Evolutionary conservation across 2,113 vertebrate species (phyloP), one percentile per base, ranked within the genome.

Genomic region (Holacanthus passer): DNA sequence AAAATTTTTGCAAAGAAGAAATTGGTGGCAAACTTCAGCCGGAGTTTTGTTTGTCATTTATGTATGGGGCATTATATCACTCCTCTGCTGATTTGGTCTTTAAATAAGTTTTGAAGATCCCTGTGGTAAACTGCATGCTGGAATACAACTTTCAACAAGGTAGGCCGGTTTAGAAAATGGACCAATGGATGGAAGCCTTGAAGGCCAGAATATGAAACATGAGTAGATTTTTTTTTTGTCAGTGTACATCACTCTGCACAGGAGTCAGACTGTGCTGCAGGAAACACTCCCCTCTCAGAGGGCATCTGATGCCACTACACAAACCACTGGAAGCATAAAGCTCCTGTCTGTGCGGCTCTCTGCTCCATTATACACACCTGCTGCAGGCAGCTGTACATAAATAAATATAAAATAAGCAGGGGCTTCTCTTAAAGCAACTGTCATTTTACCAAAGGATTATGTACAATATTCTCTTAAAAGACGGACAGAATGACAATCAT

Each of bases 321-420:
- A 66, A 72, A 43, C 17, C 7, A 70, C 53, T 20, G 17, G 66
- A 62, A 63, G 63, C 76, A 56, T 41, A 66, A 71, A 52, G 17
- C 77, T 35, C 17, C 67, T 67, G 76, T 56, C 52, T 79, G 47
- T 63, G 72, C 39, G 17, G 47, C 45, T 50, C 22, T 47, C 73
- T 59, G 19, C 37, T 73, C 62, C 58, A 74, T 81, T 74, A 77
- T 74, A 81, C 68, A 80, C 66, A 73, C 19, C 56, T 45, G 81
- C 85, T 73, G 73, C 55, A 77, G 67, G 81, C 45, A 63, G 62
- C 45, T 77, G 56, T 29, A 47, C 45, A 73, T 84, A 59, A 67
- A 76, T 83, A 56, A 43, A 68, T 79, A 12, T n/a, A 20, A 79
- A 79, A 62, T 48, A 41, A 66, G 52, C 14, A 48, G 32, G n/a